Base-by-base conservation (phyloP, 1,140 invertebrate species). In the Centruroides vittatus region DNA sequence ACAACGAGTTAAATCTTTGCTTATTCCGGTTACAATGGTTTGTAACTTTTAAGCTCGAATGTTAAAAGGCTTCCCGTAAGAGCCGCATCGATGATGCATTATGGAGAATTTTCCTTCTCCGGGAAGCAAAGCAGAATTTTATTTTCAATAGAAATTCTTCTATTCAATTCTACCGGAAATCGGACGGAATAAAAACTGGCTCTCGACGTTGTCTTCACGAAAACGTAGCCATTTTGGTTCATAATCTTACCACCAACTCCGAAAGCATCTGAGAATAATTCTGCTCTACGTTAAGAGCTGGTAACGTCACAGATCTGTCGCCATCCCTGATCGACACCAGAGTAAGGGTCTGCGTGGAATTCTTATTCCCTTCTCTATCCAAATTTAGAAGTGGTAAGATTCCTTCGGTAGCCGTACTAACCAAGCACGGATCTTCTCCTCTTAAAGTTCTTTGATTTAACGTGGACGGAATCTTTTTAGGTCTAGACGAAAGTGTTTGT, bases 181-280 rank as follows among this genome's bases (percentile, higher is more conserved):
- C 41, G 41, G 41, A 41, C 41, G 41, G 41, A 41, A 41, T 41
- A 8, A 6, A 41, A 41, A 23, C 8, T 8, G 41, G 41, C 41
- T 41, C 5, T 11, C 8, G 8, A 13, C 23, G 50, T 51, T 34
- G 50, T 11, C 50, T n/a, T 13, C 50, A 51, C 12, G 12, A n/a
- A 10, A n/a, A 51, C 50, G 2, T 11, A 51, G 10, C 50, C 50
- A 34, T 51, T 7, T 13, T 11, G 8, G 12, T 64, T 65, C 64
- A 72, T 55, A 72, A 61, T 55, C 68, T 70, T 61, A 74, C 71
- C n/a, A 77, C 76, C 2, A 78, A 67, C 61, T 78, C 76, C 0
- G 77, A 77, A 50, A 78, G 67, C 66, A 78, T 73, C 67, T 78
- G 76, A 57, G 74, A 72, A 66, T 78, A 78, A 65, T 78, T 77